Evolutionary conservation across 1,140 invertebrate genomes (phyloP), one percentile per base, ranked within the genome.

Genomic region (Trissolcus basalis): DNA sequence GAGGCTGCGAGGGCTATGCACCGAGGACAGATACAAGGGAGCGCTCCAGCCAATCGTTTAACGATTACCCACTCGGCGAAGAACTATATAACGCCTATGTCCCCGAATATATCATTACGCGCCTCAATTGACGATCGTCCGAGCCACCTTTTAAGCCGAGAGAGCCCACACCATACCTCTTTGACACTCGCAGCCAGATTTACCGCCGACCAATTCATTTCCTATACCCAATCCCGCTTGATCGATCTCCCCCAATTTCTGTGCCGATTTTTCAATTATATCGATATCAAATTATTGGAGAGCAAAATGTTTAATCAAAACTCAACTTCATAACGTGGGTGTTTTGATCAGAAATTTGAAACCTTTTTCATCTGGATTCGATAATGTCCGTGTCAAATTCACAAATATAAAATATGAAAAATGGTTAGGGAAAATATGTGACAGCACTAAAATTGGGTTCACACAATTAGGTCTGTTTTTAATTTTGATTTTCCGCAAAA

Each of bases 11-110:
- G 50, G 49, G 16, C 44, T 43, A 59, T 13, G 45, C 39, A 79
- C 77, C 72, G 77, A 80, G 54, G 44, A 70, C 77, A 70, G 59
- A 59, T 54, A 44, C 60, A 61, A 78, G 51, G 71, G 61, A 75
- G 54, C 68, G 70, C 77, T 81, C 78, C 82, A 87, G 83, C 83
- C 84, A 87, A 88, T 88, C 84, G 80, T 85, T 87, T 87, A 85
- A 85, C 84, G 85, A 87, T 87, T 87, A 87, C 83, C 81, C 79
- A 79, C 81, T 82, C 82, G 77, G 72, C 70, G 77, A 75, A 67
- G 50, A 77, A 82, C 83, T 84, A 78, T 84, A 86, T 83, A 86
- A 86, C 82, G 81, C 78, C 53, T 71, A 63, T 63, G 77, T 83
- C 83, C 82, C 63, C 82, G 80, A 81, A 84, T 84, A 74, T 83